Conservation (phyloP, 2,113 vertebrate genomes). For the Apeltes quadracus region DNA sequence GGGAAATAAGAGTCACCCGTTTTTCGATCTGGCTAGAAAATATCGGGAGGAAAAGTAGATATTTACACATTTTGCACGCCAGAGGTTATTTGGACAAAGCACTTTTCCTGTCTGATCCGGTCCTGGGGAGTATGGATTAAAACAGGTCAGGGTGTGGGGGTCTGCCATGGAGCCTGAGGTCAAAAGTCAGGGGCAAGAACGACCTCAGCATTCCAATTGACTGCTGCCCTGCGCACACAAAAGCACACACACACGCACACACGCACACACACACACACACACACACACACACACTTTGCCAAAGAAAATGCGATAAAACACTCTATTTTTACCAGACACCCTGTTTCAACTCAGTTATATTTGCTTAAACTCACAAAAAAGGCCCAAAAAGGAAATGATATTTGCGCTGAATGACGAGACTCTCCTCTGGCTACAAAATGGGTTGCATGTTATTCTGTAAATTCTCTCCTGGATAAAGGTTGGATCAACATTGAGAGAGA, state of each 20-base stretch:
- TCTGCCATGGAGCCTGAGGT: constrained; percentile 66
- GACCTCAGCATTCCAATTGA: constrained; percentile 77
- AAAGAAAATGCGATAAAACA: neutral
- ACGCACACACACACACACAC: neutral
- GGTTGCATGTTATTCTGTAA: constrained; percentile 44
- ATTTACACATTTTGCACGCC: neutral
- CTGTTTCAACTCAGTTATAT: constrained; percentile 13
- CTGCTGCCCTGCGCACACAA: constrained; percentile 48
- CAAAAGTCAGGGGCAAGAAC: constrained; percentile 74
- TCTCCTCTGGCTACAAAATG: constrained; percentile 18
- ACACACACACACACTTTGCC: constrained; percentile 11
- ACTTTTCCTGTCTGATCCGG: constrained; percentile 52
- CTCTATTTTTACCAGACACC: constrained; percentile 31
- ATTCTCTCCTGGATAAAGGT: constrained; percentile 11
- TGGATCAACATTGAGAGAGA: constrained; percentile 53
- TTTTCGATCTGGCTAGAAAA: neutral
- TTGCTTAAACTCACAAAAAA: constrained; percentile 26
- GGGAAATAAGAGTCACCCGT: neutral
- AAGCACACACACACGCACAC: constrained; percentile 26
- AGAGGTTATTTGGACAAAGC: too few relatives aligned
- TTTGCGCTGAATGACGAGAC: constrained; percentile 24
- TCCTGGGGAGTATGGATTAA: constrained; percentile 72
- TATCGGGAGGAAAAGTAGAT: neutral
- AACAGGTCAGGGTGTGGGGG: constrained; percentile 72
- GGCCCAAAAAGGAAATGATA: constrained; percentile 48